Percentiles rank a stretch among this genome's conserved stretches.
These are phyloP conservation scores for Upupa epops DNA, from an alignment of 2,113 vertebrate species.

Conservation along the genomic window DNA sequence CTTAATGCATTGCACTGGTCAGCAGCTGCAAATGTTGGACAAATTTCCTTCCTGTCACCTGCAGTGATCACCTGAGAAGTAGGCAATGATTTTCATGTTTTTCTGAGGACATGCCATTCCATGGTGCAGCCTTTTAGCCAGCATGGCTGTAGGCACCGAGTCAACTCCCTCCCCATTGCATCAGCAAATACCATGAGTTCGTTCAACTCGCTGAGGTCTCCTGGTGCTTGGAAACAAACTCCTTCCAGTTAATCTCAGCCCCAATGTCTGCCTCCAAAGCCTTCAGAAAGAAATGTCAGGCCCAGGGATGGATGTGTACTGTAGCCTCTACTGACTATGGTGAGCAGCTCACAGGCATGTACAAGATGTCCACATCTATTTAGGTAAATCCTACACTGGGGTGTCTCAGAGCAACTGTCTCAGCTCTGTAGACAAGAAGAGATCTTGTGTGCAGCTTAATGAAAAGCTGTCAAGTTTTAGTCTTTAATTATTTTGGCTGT, in stretches of 20 bases:
- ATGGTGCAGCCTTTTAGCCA: neutral
- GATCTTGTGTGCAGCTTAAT: rapidly evolving
- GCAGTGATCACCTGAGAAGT: neutral
- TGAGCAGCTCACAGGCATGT: neutral
- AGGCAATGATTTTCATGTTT: neutral
- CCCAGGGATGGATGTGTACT: neutral
- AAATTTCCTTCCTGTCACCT: neutral
- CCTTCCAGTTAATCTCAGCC: neutral
- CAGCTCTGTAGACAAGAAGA: neutral
- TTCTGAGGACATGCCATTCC: neutral
- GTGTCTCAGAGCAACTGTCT: neutral
- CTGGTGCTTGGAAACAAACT: neutral
- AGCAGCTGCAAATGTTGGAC: neutral
- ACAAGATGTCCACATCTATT: rapidly evolving
- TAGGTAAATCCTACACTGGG: neutral
- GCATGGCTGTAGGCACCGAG: neutral
- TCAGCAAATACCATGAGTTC: rapidly evolving
- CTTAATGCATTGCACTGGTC: neutral
- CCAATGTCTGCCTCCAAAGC: neutral
- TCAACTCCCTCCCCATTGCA: neutral
- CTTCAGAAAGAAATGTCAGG: neutral
- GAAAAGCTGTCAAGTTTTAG: neutral
- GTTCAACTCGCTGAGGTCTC: neutral
- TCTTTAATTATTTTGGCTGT: neutral
- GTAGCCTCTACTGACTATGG: neutral